phyloP scores from a whole-genome alignment of 2,797 vertebrate species.

The Alca torda region DNA sequence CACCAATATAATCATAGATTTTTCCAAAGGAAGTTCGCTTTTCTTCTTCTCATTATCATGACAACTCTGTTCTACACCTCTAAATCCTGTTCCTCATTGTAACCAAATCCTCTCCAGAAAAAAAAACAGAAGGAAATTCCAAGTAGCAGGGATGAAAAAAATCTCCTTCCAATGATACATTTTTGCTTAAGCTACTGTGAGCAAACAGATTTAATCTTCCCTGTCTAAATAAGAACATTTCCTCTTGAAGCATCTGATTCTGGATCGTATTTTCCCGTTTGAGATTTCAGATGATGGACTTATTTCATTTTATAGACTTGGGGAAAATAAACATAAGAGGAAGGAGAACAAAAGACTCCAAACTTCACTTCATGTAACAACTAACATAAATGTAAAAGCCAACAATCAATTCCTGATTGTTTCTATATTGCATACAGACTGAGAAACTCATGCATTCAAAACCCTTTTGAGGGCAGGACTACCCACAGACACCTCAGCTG shows the following conservation, averaged over 20 bases:
- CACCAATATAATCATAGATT: not conserved
- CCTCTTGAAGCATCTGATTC: not conserved
- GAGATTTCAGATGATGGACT: not conserved
- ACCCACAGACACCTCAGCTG: constrained; percentile 22
- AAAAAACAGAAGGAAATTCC: not conserved
- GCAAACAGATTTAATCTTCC: not conserved
- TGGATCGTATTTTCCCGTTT: not conserved
- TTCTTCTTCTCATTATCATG: not conserved
- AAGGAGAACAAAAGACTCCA: not conserved
- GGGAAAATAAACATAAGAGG: not conserved
- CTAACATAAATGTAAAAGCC: not conserved
- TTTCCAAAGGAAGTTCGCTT: not conserved
- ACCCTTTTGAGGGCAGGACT: not conserved
- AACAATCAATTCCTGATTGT: not conserved
- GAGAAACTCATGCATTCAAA: not conserved
- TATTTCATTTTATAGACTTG: not conserved
- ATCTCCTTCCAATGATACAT: not conserved
- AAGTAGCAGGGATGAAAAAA: not conserved
- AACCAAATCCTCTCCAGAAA: not conserved
- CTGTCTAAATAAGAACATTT: not conserved
- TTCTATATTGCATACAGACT: not conserved
- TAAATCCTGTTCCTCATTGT: not conserved
- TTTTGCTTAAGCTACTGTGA: not conserved
- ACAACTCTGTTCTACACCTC: not conserved
- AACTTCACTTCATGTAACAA: not conserved